Base-by-base conservation (phyloP, 2,888 invertebrate species). In the Eretmocerus hayati region DNA sequence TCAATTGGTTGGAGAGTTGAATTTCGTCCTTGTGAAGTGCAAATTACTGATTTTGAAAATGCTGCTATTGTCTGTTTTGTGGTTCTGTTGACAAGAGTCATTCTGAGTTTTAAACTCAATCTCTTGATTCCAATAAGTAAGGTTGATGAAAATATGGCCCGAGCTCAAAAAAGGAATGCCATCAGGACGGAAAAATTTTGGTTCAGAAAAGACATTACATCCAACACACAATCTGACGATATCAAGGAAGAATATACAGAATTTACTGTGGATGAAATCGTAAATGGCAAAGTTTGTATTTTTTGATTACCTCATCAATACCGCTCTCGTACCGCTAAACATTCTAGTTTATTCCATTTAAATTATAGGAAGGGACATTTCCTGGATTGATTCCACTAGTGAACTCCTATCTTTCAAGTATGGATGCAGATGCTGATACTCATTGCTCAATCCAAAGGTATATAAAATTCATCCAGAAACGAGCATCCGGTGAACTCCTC, bases 1-100 rank as follows among this genome's bases (percentile, higher is more conserved):
- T 79, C 90, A 42, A 99, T 99, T 64, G 99, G 99, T 31, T 99
- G 99, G 99, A 81, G 99, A 58, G 99, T 99, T 1, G 99, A 99
- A 77, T 99, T 99, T 77, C 83, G 99, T 22, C 97, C 99, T 35
- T 97, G 97, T 71, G 95, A 94, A 74, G 90, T 93, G 18, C 99
- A 99, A 74, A 81, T 99, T 59, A 97, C 99, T 0, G 97, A 99
- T 76, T 99, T 99, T 75, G 99, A 99, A 76, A 99, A 99, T 76
- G 97, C 99, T 1, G 99, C 99, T 4, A 88, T 93, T 63, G 95
- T 95, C 18, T 94, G 95, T 69, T 99, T 99, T 72, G 87, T 99
- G 13, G 97, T 99, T 16, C 77, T 99, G 40, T 79, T 99, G 54
- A 99, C 99, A 0, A 77, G 97, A 57, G 97, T 95, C 55, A 96